phyloP scores from a whole-genome alignment of 2,113 vertebrate genomes.

The Montifringilla adamsi region DNA sequence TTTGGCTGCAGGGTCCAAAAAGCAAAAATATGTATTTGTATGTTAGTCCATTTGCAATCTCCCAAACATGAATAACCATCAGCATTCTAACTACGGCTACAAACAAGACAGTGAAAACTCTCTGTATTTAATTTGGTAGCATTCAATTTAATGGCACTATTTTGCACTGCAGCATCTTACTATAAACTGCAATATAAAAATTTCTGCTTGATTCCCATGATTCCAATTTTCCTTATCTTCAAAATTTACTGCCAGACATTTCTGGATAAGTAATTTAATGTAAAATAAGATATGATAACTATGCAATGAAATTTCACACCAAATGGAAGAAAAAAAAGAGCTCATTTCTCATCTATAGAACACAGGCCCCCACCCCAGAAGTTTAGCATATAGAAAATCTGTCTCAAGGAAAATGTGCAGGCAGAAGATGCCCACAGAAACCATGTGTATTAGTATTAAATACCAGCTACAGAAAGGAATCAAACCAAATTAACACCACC shows the following conservation, averaged over 20 bases:
- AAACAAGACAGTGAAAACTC: slow-evolving; percentile 4
- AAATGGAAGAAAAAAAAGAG: background rate
- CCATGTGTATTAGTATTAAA: background rate
- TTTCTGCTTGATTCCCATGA: background rate
- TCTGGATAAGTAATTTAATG: background rate
- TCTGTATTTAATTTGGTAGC: background rate
- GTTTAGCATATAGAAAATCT: background rate
- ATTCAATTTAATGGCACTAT: background rate
- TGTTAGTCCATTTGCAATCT: background rate
- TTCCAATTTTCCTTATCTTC: background rate
- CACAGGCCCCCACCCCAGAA: background rate
- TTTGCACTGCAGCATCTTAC: background rate
- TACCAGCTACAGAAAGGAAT: background rate
- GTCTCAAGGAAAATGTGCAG: background rate
- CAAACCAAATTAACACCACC: background rate
- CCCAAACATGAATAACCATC: background rate
- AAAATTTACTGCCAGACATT: background rate
- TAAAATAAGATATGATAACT: background rate
- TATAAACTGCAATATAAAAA: background rate
- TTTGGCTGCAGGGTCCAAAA: background rate
- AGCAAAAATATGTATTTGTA: background rate
- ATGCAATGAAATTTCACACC: background rate
- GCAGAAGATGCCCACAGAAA: background rate
- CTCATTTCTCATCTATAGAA: background rate
- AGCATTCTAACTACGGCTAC: background rate